These are phyloP conservation scores for Xestobium rufovillosum DNA, from an alignment of 2,888 invertebrate genomes.

Conservation along the genomic window DNA sequence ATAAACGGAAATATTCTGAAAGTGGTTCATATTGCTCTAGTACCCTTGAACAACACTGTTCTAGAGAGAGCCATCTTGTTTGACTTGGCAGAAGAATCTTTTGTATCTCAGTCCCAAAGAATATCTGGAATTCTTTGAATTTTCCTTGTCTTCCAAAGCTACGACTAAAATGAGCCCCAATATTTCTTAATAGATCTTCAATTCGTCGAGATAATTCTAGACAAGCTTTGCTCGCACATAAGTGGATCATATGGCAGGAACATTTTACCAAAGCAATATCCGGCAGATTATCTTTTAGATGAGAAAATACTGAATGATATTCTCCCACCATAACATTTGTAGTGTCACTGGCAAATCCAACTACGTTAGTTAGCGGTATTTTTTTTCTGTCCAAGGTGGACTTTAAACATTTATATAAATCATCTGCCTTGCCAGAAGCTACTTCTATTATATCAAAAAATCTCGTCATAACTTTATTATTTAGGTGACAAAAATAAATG, in stretches of 20 bases:
- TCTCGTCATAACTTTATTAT: constrained; percentile 5
- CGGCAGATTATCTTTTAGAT: constrained; percentile 21
- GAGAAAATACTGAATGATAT: constrained; percentile 17
- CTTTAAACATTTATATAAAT: constrained; percentile 4
- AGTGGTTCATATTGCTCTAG: constrained; percentile 33
- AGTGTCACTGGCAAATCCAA: constrained; percentile 24
- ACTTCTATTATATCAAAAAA: constrained; percentile 9
- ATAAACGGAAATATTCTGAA: constrained; percentile 26
- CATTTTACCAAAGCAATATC: constrained; percentile 29
- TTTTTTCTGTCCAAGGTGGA: neutral
- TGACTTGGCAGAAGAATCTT: constrained; percentile 25
- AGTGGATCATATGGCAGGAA: constrained; percentile 31
- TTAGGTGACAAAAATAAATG: constrained; percentile 1
- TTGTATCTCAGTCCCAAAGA: constrained; percentile 32
- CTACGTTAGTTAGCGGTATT: neutral
- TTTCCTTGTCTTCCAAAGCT: constrained; percentile 22
- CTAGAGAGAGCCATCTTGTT: constrained; percentile 33
- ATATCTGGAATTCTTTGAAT: constrained; percentile 31
- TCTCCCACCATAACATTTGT: constrained; percentile 29
- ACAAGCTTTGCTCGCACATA: constrained; percentile 29
- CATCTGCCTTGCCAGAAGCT: constrained; percentile 3
- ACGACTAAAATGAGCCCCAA: constrained; percentile 26
- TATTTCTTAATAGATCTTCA: constrained; percentile 25
- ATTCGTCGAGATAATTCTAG: constrained; percentile 27
- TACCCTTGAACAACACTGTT: constrained; percentile 20